Conservation (phyloP, 2,113 vertebrate genomes). For the Microcebus murinus region DNA sequence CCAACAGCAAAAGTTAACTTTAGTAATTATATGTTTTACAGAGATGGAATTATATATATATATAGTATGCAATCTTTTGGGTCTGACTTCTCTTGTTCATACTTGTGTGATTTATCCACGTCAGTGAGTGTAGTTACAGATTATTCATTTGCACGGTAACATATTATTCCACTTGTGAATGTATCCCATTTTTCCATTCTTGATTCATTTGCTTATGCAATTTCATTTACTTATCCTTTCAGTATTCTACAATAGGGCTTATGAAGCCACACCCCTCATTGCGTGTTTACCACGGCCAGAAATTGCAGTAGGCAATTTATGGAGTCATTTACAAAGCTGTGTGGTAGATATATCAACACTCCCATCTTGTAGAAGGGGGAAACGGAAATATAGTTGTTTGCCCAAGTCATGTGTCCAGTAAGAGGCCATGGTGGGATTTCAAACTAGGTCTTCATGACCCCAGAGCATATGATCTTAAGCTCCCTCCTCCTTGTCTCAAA, state of each 20-base stretch:
- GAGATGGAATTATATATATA: background rate
- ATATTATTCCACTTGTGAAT: background rate
- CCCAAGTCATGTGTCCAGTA: background rate
- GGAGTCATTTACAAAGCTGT: background rate
- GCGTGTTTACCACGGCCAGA: background rate
- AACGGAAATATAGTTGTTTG: background rate
- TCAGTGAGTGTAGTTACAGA: background rate
- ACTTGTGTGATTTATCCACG: background rate
- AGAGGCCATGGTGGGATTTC: background rate
- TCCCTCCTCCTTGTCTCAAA: background rate
- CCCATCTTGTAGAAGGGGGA: background rate
- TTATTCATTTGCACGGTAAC: background rate
- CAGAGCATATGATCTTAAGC: background rate
- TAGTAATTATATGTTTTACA: too few relatives aligned
- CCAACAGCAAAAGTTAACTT: background rate
- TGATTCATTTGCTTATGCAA: background rate
- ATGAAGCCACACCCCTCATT: background rate
- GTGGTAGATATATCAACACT: background rate
- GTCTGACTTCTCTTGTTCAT: background rate
- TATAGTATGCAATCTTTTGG: fast-evolving
- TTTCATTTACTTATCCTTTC: background rate
- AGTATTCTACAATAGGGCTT: background rate
- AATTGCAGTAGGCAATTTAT: background rate
- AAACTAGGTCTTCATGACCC: background rate
- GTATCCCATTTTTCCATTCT: background rate